Conservation (phyloP, 30 jellyfish, hydroid and myxozoan species). For the Aurelia aurita complex sp. Pacific region DNA sequence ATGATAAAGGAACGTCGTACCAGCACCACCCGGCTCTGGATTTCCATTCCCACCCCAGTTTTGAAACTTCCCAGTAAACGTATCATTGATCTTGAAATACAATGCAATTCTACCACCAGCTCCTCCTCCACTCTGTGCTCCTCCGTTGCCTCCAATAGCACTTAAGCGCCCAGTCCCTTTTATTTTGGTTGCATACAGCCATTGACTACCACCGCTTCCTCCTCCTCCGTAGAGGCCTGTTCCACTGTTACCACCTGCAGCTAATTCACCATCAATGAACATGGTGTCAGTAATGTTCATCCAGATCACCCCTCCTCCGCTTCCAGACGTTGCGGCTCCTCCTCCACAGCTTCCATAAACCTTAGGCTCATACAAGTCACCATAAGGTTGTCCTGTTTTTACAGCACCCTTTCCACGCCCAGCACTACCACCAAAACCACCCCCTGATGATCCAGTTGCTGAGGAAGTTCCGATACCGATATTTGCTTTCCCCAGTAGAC, state of each 20-base stretch:
- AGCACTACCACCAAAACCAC: slow-evolving; percentile 71
- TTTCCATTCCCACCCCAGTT: slow-evolving; percentile 65
- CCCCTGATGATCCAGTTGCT: slow-evolving; percentile 58
- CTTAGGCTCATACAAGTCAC: slow-evolving; percentile 66
- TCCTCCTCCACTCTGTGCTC: slow-evolving; percentile 61
- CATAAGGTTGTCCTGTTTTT: slow-evolving; percentile 58
- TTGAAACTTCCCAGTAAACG: slow-evolving; percentile 52
- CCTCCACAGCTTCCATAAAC: slow-evolving; percentile 75
- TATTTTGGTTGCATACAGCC: slow-evolving; percentile 58
- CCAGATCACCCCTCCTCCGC: slow-evolving; percentile 75
- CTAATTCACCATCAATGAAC: slow-evolving; percentile 45
- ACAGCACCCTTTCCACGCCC: slow-evolving; percentile 50
- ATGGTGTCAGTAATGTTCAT: slow-evolving; percentile 54
- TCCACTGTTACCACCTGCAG: slow-evolving; percentile 48
- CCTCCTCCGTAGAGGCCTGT: slow-evolving; percentile 55
- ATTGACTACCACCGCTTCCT: slow-evolving; percentile 74
- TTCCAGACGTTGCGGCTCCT: slow-evolving; percentile 55
- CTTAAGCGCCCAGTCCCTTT: slow-evolving; percentile 62
- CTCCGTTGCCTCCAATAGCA: slow-evolving; percentile 67
- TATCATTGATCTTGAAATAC: slow-evolving; percentile 46
- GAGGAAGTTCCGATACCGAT: slow-evolving; percentile 36
- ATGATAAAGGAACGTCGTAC: slow-evolving; percentile 63
- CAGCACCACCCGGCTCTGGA: slow-evolving; percentile 73
- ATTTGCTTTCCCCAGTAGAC: slow-evolving; percentile 45
- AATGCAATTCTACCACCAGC: slow-evolving; percentile 69